Evolutionary conservation across 2,888 invertebrate genomes (phyloP).

Genomic region (Oscheius sp.): DNA sequence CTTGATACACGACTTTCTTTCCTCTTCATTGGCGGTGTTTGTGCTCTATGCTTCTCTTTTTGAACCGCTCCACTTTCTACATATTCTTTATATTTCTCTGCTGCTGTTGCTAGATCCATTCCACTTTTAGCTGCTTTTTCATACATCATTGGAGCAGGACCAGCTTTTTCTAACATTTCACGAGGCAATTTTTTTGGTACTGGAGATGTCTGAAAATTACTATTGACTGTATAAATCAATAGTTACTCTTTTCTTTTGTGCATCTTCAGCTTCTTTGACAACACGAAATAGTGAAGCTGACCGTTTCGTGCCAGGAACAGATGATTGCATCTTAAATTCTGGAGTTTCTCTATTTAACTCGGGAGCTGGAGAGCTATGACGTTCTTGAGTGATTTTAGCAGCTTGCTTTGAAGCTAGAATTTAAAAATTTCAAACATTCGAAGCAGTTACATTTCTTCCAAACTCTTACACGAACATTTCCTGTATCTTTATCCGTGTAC

Average conservation of each 20-base stretch:
- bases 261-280: constrained; percentile 35
- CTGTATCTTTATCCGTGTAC: constrained; percentile 53
- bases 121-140: constrained; percentile 49
- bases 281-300: constrained; percentile 11
- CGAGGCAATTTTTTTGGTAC: constrained; percentile 31
- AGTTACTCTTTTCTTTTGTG: constrained; percentile 35
- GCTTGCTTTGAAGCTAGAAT: background rate
- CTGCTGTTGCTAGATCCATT: constrained; percentile 53
- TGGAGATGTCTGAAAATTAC: background rate
- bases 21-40: constrained; percentile 57
- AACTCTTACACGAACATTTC: constrained; percentile 39
- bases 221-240: background rate
- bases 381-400: constrained; percentile 1
- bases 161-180: constrained; percentile 44
- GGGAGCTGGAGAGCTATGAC: constrained; percentile 15
- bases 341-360: background rate
- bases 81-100: constrained; percentile 58
- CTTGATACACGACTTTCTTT: constrained; percentile 43
- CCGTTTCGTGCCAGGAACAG: constrained; percentile 23
- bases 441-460: constrained; percentile 39
- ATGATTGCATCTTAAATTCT: constrained; percentile 26
- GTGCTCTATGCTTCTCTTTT: constrained; percentile 46
- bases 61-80: constrained; percentile 57
- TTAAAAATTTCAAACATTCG: background rate
- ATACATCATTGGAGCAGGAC: constrained; percentile 45